Evolutionary conservation across 2,888 invertebrate genomes (phyloP).

Genomic region (Cylloceria caligata): DNA sequence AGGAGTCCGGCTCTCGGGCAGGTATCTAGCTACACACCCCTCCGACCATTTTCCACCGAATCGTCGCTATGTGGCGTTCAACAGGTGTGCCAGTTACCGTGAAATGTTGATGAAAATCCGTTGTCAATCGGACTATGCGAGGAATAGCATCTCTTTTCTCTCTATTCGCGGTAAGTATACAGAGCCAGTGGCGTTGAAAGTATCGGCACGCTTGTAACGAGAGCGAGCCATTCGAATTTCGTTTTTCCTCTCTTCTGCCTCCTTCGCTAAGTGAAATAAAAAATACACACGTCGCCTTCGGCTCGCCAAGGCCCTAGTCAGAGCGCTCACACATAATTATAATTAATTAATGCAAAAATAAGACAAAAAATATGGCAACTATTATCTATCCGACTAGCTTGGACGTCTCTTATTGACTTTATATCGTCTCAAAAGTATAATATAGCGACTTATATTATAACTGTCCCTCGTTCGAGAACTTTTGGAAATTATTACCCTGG

Average conservation of each 20-base stretch:
- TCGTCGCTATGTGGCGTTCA: conserved; percentile 76
- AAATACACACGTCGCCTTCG: conserved; percentile 58
- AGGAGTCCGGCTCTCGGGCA: conserved; percentile 32
- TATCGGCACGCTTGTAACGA: conserved; percentile 7
- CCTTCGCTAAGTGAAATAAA: conserved; percentile 37
- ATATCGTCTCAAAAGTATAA: conserved; percentile 52
- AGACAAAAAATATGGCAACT: conserved; percentile 23
- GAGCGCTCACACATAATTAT: not conserved
- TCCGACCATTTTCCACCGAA: conserved; percentile 42
- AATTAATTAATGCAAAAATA: conserved; percentile 32
- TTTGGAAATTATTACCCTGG: conserved; percentile 56
- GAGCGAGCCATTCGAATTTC: not conserved
- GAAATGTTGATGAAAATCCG: conserved; percentile 77
- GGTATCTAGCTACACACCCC: conserved; percentile 2
- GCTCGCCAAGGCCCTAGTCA: conserved; percentile 25
- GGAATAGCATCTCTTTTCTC: not conserved
- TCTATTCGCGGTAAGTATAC: not conserved
- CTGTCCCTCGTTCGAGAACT: conserved; percentile 35
- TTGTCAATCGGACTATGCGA: conserved; percentile 45
- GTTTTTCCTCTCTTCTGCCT: not conserved
- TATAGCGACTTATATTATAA: conserved; percentile 18
- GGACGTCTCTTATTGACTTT: conserved; percentile 56
- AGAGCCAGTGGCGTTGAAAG: conserved; percentile 62
- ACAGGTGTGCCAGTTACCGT: conserved; percentile 76
- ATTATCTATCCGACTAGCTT: conserved; percentile 56